Base-by-base conservation (phyloP, 1,140 invertebrate species). In the Leptopilina boulardi region DNA sequence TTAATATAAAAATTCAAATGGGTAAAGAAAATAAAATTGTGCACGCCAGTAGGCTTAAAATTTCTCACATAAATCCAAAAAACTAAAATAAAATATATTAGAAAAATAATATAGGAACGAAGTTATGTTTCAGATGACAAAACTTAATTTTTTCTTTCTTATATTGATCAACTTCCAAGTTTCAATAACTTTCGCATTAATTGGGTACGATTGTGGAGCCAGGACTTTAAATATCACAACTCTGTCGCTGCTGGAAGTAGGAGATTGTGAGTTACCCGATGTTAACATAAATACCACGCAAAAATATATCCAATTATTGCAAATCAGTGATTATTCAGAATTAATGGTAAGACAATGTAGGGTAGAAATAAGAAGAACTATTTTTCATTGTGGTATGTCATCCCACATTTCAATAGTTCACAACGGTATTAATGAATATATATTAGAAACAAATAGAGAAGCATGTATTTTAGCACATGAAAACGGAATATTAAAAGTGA, bases 181-280 rank as follows among this genome's bases (percentile, higher is more conserved):
- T n/a, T 18, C 19, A 11, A 1, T 6, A 10, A 54, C 15, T 3
- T n/a, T 4, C 9, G 42, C 6, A 74, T 11, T 56, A 2, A 56
- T 56, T n/a, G 78, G 78, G 0, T 80, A 76, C n/a, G 76, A 77
- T 23, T 77, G 79, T 19, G 44, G n/a, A 0, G 18, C 41, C 3
- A 3, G 10, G 0, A 13, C 42, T 1, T 1, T 44, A 0, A 77
- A 77, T 47, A 42, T 70, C 0, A 77, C 75, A 10, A 51, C 18
- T 2, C 1, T 77, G 9, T 76, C 76, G 0, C 38, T 78, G 41
- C 75, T 70, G 2, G 66, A 76, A 26, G 23, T 78, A 9, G 79
- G 59, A 18, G 34, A 26, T 0, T 80, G 79, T 21, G 38, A 77
- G 2, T 59, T 54, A 15, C 34, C 30, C 2, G 4, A 47, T 15